Evolutionary conservation across 30 jellyfish, hydroid and myxozoan genomes (phyloP).

Genomic region (Hydra vulgaris): DNA sequence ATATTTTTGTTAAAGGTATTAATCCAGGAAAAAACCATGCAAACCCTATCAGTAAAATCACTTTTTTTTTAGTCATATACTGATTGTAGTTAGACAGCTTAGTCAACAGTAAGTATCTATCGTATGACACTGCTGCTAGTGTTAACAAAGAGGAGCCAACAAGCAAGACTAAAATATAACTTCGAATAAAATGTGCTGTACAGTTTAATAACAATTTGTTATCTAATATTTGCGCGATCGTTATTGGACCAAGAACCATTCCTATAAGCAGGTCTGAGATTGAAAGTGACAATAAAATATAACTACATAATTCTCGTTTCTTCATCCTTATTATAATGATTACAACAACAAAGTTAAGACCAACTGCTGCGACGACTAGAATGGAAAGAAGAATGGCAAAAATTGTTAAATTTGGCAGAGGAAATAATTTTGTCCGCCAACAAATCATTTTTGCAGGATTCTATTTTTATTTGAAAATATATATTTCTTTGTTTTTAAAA

Average conservation of each 20-base stretch:
- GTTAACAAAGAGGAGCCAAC: constrained; percentile 67
- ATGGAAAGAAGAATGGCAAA: constrained; percentile 40
- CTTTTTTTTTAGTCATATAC: constrained; percentile 38
- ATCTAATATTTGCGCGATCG: constrained; percentile 35
- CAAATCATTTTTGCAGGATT: too few relatives aligned
- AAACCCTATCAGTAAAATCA: constrained; percentile 21
- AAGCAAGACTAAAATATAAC: constrained; percentile 41
- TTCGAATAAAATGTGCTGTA: constrained; percentile 29
- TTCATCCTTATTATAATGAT: constrained; percentile 14
- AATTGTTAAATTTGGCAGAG: constrained; percentile 1
- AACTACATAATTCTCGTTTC: constrained; percentile 38
- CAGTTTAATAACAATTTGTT: constrained; percentile 27
- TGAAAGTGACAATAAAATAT: constrained; percentile 48
- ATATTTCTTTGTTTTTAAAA: too few relatives aligned
- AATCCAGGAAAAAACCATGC: constrained; percentile 63
- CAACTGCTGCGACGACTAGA: constrained; percentile 19
- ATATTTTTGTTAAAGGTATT: constrained; percentile 39
- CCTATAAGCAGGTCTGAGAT: constrained; percentile 69
- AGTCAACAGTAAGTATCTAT: constrained; percentile 54
- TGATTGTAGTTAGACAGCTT: constrained; percentile 35
- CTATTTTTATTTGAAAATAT: too few relatives aligned
- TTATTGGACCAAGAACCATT: constrained; percentile 33
- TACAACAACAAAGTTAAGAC: constrained; percentile 37
- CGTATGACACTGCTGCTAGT: constrained; percentile 48
- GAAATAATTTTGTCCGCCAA: not conserved